These are phyloP conservation scores for Andrena fulva DNA, from an alignment of 2,888 invertebrate species.

Conservation along the genomic window DNA sequence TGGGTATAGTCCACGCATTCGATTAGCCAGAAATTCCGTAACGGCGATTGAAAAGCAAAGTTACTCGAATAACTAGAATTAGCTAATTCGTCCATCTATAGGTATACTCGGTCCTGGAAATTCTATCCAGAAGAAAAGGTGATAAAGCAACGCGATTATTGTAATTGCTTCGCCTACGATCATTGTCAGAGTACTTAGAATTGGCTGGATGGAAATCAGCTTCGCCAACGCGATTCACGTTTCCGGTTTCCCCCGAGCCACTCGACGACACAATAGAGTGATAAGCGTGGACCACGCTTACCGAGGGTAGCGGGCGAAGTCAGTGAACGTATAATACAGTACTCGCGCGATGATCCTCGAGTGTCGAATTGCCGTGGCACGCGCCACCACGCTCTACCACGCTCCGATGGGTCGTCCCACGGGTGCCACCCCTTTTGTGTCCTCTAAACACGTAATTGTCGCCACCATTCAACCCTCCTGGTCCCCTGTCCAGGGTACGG, in stretches of 20 bases:
- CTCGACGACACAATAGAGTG: slow-evolving; percentile 66
- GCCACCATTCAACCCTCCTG: slow-evolving; percentile 70
- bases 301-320: slow-evolving; percentile 46
- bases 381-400: slow-evolving; percentile 67
- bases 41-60: too few species aligned
- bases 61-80: too few species aligned
- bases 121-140: too few species aligned
- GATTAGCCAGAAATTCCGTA: too few species aligned
- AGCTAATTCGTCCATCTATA: too few species aligned
- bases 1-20: too few species aligned
- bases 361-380: slow-evolving; percentile 77
- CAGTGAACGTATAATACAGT: slow-evolving; percentile 61
- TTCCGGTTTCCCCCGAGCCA: slow-evolving; percentile 22
- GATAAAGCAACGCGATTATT: too few species aligned
- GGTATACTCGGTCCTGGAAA: too few species aligned
- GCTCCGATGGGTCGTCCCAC: slow-evolving; percentile 77
- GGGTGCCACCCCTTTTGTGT: slow-evolving; percentile 77
- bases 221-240: slow-evolving; percentile 1
- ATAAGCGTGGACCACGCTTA: slow-evolving; percentile 46
- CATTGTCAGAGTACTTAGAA: not conserved
- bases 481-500: slow-evolving; percentile 45
- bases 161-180: not conserved
- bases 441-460: slow-evolving; percentile 82
- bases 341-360: slow-evolving; percentile 68
- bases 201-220: not conserved